A percentile compares a stretch with the other conserved stretches of the same genome.
Conservation (phyloP, 2,797 vertebrate species). For the Tokudaia muenninki region DNA sequence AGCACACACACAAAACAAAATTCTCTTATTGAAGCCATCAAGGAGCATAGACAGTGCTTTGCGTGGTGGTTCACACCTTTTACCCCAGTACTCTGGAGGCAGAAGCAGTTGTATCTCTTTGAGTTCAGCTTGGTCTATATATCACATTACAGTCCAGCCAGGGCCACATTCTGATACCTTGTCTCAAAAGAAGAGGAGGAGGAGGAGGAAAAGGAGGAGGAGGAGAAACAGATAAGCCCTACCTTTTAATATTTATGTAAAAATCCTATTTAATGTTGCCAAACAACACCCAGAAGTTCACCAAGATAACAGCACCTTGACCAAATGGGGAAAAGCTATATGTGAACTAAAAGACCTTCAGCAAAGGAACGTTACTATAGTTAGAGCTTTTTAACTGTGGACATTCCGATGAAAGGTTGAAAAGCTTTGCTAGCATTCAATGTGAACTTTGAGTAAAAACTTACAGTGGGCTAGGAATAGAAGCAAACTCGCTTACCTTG, state of each 20-base stretch:
- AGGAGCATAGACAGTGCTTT: neutral
- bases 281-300: conserved; percentile 48
- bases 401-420: neutral
- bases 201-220: too few relatives aligned
- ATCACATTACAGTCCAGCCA: neutral
- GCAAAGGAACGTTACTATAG: neutral
- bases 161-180: neutral
- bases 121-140: neutral
- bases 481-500: conserved; percentile 19
- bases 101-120: neutral
- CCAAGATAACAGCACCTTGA: conserved; percentile 1
- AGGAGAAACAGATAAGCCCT: neutral
- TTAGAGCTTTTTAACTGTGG: neutral
- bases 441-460: neutral
- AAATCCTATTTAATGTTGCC: conserved; percentile 32
- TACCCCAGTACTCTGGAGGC: neutral
- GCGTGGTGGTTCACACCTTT: neutral
- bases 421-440: conserved; percentile 27
- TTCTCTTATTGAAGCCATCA: conserved; percentile 11
- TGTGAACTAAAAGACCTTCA: conserved; percentile 2
- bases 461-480: neutral
- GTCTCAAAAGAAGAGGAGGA: neutral
- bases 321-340: neutral
- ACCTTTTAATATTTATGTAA: conserved; percentile 40
- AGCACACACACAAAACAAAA: neutral